phyloP scores from a whole-genome alignment of 2,888 invertebrate genomes.

The Drosophila monieri region DNA sequence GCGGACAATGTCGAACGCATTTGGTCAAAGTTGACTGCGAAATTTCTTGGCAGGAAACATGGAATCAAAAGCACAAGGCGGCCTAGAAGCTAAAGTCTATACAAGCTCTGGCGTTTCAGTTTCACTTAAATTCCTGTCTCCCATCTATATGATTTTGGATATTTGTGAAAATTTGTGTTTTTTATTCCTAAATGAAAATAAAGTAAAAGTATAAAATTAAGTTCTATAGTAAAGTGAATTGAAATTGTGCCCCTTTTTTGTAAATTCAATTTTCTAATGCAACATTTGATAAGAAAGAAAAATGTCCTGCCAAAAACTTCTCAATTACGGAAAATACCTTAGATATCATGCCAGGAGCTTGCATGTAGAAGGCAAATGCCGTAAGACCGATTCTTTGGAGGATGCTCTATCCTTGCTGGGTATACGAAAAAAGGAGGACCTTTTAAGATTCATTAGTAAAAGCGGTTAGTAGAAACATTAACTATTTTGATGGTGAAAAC shows the following conservation, averaged over 20 bases:
- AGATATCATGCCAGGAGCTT: background rate
- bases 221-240: background rate
- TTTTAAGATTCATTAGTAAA: background rate
- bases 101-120: background rate
- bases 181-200: background rate
- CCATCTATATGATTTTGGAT: background rate
- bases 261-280: background rate
- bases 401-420: background rate
- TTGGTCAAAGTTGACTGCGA: conserved; percentile 41
- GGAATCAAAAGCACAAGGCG: conserved; percentile 4
- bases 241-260: background rate
- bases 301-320: background rate
- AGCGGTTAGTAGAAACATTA: too few species aligned
- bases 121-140: background rate
- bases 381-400: background rate
- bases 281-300: background rate
- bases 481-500: too few species aligned
- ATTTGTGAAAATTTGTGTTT: background rate
- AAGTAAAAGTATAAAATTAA: too few species aligned
- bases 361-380: background rate
- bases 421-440: background rate
- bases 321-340: background rate
- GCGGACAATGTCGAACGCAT: conserved; percentile 18
- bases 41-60: conserved; percentile 13
- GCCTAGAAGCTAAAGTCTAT: background rate